Conservation (phyloP, 2,797 vertebrate species). For the Basileuterus tristriatus region DNA sequence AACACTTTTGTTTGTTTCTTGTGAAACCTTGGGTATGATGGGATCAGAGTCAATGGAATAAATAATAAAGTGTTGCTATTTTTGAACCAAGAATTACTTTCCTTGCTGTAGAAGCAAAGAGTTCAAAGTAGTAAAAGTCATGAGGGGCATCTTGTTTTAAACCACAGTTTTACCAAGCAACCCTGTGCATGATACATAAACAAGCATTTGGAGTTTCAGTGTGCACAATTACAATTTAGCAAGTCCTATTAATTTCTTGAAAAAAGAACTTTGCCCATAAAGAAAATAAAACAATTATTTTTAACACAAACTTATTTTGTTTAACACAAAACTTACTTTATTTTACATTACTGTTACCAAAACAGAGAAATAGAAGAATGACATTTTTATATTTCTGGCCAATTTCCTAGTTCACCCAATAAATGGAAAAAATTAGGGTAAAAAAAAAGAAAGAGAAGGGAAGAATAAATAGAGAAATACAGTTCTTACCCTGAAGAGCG, state of each 20-base stretch:
- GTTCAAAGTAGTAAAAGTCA: neutral
- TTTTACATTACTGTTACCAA: neutral
- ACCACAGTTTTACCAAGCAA: neutral
- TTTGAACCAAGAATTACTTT: neutral
- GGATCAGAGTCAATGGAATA: neutral
- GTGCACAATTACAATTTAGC: neutral
- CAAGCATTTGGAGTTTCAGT: neutral
- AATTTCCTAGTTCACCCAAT: neutral
- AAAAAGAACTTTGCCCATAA: neutral
- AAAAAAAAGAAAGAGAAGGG: neutral
- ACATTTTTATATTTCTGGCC: neutral
- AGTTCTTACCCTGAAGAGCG: constrained; percentile 83
- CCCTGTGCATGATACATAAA: neutral
- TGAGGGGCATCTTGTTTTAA: neutral
- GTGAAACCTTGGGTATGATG: neutral
- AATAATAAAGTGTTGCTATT: neutral
- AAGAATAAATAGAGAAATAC: constrained; percentile 24
- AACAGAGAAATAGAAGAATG: neutral
- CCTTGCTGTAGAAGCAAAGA: neutral
- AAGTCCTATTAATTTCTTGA: neutral
- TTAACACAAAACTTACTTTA: neutral
- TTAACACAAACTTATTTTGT: neutral
- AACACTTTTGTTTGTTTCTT: neutral
- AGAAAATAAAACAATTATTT: neutral
- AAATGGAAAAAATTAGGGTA: neutral